phyloP scores from a whole-genome alignment of 2,888 invertebrate species.

The Cyclophora punctaria region DNA sequence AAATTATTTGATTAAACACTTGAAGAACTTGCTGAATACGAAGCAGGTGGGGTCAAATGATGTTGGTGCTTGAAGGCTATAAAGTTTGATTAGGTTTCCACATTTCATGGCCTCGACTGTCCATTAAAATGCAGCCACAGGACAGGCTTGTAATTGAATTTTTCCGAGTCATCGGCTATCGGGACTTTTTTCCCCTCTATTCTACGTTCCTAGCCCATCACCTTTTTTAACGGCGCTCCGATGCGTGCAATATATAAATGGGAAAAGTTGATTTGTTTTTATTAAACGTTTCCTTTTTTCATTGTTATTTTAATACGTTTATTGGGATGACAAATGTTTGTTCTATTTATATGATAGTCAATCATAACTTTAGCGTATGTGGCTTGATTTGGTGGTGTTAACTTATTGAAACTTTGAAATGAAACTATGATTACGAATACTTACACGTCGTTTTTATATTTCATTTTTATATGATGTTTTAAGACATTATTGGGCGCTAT shows the following conservation, averaged over 20 bases:
- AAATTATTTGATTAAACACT: constrained; percentile 6
- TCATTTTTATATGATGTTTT: no score
- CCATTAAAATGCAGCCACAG: constrained; percentile 45
- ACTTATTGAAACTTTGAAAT: no score
- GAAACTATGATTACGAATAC: no score
- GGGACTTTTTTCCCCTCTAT: constrained; percentile 21
- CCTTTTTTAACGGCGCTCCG: constrained; percentile 15
- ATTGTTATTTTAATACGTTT: constrained; percentile 2
- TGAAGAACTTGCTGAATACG: no score
- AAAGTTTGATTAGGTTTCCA: constrained; percentile 45
- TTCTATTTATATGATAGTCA: no score
- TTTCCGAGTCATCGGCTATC: constrained; percentile 43
- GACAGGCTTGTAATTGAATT: constrained; percentile 52
- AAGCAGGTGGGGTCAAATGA: no score
- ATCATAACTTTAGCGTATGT: no score
- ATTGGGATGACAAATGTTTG: no score
- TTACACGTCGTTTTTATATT: no score
- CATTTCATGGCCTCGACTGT: constrained; percentile 23
- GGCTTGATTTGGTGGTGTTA: no score
- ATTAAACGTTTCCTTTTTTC: constrained; percentile 16
- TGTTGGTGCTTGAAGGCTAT: constrained; percentile 8
- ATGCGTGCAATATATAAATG: constrained; percentile 27
- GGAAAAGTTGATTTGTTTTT: constrained; percentile 17
- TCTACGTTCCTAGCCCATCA: constrained; percentile 14
- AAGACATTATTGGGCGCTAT: no score